phyloP scores from a whole-genome alignment of 2,888 invertebrate genomes.

The Scaptomyza caliginosa region DNA sequence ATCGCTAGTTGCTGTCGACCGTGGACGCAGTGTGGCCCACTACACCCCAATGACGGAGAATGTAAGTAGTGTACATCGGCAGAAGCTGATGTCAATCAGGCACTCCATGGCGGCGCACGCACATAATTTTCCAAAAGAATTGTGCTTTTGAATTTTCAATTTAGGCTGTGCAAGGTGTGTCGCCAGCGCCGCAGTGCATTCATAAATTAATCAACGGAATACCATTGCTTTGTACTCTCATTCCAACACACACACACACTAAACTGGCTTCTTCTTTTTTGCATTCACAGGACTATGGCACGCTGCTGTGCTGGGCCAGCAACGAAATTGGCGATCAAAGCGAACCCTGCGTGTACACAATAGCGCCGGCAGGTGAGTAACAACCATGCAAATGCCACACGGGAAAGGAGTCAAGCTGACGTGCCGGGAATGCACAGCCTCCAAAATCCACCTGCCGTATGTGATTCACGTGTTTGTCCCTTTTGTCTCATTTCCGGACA shows the following conservation, averaged over 20 bases:
- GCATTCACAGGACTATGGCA: slow-evolving; percentile 87
- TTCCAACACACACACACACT: slow-evolving; percentile 9
- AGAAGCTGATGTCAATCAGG: slow-evolving; percentile 57
- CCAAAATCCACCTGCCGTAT: background rate
- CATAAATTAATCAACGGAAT: slow-evolving; percentile 76
- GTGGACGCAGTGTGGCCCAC: slow-evolving; percentile 87
- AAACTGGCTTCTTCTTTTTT: slow-evolving; percentile 16
- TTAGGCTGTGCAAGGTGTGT: slow-evolving; percentile 69
- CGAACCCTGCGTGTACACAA: slow-evolving; percentile 90
- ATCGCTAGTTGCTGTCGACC: slow-evolving; percentile 87
- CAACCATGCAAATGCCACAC: background rate
- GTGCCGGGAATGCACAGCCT: slow-evolving; percentile 8
- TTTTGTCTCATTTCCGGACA: slow-evolving; percentile 41
- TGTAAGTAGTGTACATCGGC: slow-evolving; percentile 73
- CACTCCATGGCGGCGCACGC: slow-evolving; percentile 16
- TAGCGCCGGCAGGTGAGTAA: slow-evolving; percentile 89
- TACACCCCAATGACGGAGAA: slow-evolving; percentile 90
- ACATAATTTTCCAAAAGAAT: slow-evolving; percentile 83
- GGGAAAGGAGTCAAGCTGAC: slow-evolving; percentile 10
- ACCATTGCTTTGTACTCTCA: slow-evolving; percentile 60
- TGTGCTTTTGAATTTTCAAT: slow-evolving; percentile 82
- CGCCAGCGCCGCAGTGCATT: slow-evolving; percentile 60
- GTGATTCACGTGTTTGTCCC: slow-evolving; percentile 38
- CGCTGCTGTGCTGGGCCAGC: slow-evolving; percentile 89
- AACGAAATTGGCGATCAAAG: slow-evolving; percentile 90